Percentiles rank a stretch among this genome's conserved stretches.
These are phyloP conservation scores for Eulacestoma nigropectus DNA, from an alignment of 2,113 vertebrate species.

Conservation along the genomic window DNA sequence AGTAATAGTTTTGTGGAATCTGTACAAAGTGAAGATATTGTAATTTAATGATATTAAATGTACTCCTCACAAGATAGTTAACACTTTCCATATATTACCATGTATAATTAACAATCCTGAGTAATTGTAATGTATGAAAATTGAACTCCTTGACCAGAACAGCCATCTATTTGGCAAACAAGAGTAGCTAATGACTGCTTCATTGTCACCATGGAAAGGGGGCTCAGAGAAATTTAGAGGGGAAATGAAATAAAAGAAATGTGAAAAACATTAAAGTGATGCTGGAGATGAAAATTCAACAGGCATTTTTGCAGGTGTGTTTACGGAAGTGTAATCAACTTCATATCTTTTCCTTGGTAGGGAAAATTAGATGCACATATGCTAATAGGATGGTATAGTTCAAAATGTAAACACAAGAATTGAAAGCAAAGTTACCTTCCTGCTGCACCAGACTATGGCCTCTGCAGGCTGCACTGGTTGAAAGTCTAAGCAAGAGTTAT, in stretches of 20 bases:
- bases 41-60: conserved; percentile 10
- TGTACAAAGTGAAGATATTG: not conserved
- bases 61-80: not conserved
- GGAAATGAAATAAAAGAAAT: not conserved
- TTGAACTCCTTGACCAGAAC: not conserved
- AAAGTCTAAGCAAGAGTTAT: not conserved
- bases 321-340: not conserved
- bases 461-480: not conserved
- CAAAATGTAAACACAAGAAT: not conserved
- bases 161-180: not conserved
- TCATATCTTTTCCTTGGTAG: not conserved
- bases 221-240: not conserved
- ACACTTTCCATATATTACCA: not conserved
- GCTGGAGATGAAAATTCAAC: not conserved
- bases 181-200: not conserved
- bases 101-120: not conserved
- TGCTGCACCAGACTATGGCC: not conserved
- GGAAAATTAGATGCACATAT: not conserved
- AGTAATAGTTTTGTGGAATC: not conserved
- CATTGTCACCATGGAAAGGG: not conserved
- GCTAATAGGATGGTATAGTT: not conserved
- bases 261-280: not conserved
- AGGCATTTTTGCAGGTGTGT: not conserved
- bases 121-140: conserved; percentile 24
- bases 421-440: not conserved